phyloP scores from a whole-genome alignment of 2,888 invertebrate genomes.

The Metallyticus violacea region DNA sequence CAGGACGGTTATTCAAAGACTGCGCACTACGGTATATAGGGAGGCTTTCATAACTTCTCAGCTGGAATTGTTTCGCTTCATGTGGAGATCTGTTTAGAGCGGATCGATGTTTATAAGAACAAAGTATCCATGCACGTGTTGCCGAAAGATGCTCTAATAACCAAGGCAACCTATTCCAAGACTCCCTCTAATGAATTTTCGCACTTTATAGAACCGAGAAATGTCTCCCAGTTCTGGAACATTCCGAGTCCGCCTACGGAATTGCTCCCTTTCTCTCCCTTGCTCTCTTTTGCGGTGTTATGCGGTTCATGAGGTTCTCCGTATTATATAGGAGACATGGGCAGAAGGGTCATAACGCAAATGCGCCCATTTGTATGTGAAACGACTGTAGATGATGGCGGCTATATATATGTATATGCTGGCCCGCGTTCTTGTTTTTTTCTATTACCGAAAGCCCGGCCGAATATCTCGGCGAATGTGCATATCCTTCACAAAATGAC shows the following conservation, averaged over 20 bases:
- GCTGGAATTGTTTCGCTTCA: no score
- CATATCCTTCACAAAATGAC: neutral
- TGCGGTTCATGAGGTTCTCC: neutral
- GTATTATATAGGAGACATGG: neutral
- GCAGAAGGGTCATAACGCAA: neutral
- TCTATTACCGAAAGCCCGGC: neutral
- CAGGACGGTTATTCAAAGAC: no score
- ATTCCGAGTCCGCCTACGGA: neutral
- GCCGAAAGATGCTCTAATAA: no score
- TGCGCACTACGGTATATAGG: no score
- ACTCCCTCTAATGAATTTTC: neutral
- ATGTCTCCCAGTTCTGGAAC: neutral
- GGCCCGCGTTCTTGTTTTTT: neutral
- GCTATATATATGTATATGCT: neutral
- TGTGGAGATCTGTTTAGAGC: no score
- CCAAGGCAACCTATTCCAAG: neutral
- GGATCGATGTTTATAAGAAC: neutral
- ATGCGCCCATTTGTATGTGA: neutral
- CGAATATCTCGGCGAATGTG: neutral
- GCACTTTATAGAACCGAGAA: neutral
- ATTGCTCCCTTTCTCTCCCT: neutral
- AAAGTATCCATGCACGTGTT: neutral
- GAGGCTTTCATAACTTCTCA: no score
- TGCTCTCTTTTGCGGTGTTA: neutral
- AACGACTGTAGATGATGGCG: neutral